Conservation (phyloP, 2,113 vertebrate genomes). For the Rhinogobius similis region DNA sequence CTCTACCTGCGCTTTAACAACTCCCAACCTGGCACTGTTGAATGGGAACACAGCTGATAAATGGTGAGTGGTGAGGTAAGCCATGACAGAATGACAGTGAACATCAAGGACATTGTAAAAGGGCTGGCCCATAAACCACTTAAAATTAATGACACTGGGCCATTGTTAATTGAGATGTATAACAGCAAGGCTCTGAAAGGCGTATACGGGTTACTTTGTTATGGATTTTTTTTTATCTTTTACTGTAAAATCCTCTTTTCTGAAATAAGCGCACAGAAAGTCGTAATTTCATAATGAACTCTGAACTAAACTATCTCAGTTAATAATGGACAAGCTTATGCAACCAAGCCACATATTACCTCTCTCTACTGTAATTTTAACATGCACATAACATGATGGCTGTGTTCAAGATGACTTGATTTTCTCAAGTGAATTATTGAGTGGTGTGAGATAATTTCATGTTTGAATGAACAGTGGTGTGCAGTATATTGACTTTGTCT, state of each 20-base stretch:
- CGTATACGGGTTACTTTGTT: conserved; percentile 13
- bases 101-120: conserved; percentile 39
- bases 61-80: conserved; percentile 28
- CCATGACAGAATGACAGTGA: conserved; percentile 10
- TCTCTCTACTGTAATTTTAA: conserved; percentile 15
- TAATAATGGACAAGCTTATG: not conserved
- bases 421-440: conserved; percentile 27
- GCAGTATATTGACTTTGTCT: conserved; percentile 8
- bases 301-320: conserved; percentile 4
- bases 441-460: conserved; percentile 5
- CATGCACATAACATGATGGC: not conserved
- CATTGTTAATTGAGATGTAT: conserved; percentile 18
- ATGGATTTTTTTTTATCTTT: conserved; percentile 18
- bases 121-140: conserved; percentile 23
- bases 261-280: conserved; percentile 22
- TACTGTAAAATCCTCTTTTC: conserved; percentile 28
- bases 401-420: conserved; percentile 22
- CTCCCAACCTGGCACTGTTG: conserved; percentile 22
- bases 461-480: conserved; percentile 9
- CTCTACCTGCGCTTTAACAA: conserved; percentile 17
- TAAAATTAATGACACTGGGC: conserved; percentile 30
- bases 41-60: conserved; percentile 16
- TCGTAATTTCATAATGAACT: conserved; percentile 6
- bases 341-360: not conserved
- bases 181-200: conserved; percentile 27